phyloP scores from a whole-genome alignment of 2,797 vertebrate genomes.

The Rhinatrema bivittatum region DNA sequence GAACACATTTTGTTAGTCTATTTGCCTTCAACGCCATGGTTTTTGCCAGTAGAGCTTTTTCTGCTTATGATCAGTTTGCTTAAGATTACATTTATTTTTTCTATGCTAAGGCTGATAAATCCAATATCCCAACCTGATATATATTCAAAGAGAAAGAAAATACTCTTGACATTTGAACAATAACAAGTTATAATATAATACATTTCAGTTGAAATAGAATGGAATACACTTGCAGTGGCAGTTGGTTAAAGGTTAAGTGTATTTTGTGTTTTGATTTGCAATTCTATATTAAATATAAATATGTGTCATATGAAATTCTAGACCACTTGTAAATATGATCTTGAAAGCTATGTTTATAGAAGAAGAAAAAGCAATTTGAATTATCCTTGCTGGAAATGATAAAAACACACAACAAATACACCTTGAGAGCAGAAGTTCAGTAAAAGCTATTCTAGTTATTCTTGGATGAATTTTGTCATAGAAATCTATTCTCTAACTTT shows the following conservation, averaged over 20 bases:
- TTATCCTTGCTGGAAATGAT: constrained; percentile 21
- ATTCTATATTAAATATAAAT: constrained; percentile 47
- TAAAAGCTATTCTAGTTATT: background rate
- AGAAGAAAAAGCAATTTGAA: constrained; percentile 32
- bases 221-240: constrained; percentile 37
- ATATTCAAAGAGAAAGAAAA: constrained; percentile 50
- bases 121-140: constrained; percentile 35
- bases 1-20: too few relatives aligned
- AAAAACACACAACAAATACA: constrained; percentile 26
- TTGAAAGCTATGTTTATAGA: constrained; percentile 24
- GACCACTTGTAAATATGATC: constrained; percentile 17
- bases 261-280: constrained; percentile 46
- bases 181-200: constrained; percentile 50
- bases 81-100: constrained; percentile 40
- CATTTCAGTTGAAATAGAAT: constrained; percentile 35
- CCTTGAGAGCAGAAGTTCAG: constrained; percentile 3
- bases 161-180: constrained; percentile 53
- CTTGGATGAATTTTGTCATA: background rate
- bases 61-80: constrained; percentile 33
- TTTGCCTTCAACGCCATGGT: too few relatives aligned
- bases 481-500: too few relatives aligned
- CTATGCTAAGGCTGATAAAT: constrained; percentile 37
- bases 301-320: constrained; percentile 41
- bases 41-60: too few relatives aligned
- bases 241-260: constrained; percentile 42